phyloP scores from a whole-genome alignment of 23 tunicate genomes.

The Clavelina lepadiformis region DNA sequence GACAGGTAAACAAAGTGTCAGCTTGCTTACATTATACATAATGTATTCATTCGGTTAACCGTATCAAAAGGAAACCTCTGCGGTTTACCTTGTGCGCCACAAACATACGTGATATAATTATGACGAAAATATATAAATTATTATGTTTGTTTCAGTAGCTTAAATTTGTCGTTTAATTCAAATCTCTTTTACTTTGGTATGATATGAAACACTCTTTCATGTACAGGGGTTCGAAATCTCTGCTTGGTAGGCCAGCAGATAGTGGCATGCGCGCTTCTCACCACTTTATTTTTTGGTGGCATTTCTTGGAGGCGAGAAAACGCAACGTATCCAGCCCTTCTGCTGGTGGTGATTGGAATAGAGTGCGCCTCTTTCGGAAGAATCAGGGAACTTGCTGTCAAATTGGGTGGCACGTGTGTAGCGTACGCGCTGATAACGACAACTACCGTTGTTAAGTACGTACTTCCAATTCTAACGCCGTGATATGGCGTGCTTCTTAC shows the following conservation, averaged over 20 bases:
- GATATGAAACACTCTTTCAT: neutral
- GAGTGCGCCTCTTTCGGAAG: slow-evolving; percentile 55
- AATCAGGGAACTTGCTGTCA: slow-evolving; percentile 45
- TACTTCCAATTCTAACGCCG: too few species aligned
- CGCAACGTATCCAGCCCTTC: slow-evolving; percentile 37
- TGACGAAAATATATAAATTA: too few species aligned
- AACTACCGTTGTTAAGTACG: slow-evolving; percentile 55
- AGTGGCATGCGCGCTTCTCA: slow-evolving; percentile 48
- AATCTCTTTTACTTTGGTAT: too few species aligned
- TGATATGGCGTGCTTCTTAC: too few species aligned
- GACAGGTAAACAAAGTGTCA: too few species aligned
- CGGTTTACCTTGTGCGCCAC: too few species aligned
- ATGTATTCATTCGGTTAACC: too few species aligned
- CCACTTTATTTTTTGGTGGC: slow-evolving; percentile 47
- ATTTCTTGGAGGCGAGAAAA: slow-evolving; percentile 59
- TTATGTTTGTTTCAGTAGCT: too few species aligned
- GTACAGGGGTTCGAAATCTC: slow-evolving; percentile 44
- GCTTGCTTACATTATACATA: too few species aligned
- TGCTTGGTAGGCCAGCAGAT: slow-evolving; percentile 65
- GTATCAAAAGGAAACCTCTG: too few species aligned
- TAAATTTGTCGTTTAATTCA: too few species aligned
- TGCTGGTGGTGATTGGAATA: slow-evolving; percentile 34
- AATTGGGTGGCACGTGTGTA: slow-evolving; percentile 61
- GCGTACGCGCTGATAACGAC: slow-evolving; percentile 52
- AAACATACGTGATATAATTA: too few species aligned